phyloP scores from a whole-genome alignment of 2,113 vertebrate genomes.

The Dromas ardeola region DNA sequence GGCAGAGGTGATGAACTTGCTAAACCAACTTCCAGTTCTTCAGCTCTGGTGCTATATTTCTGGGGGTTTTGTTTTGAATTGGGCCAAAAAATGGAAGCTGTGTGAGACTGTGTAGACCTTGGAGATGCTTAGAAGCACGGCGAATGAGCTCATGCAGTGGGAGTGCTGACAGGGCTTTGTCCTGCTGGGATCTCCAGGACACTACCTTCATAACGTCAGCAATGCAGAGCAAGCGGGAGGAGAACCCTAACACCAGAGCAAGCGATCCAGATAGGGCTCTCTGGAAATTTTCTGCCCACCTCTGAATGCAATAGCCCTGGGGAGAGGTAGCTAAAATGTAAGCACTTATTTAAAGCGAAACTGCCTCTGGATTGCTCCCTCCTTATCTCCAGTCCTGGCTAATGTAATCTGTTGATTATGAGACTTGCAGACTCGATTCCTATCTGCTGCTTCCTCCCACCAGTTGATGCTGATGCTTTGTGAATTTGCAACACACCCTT shows the following conservation, averaged over 20 bases:
- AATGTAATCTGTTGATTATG: neutral
- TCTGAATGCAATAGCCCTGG: neutral
- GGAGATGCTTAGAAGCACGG: neutral
- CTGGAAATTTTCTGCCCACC: neutral
- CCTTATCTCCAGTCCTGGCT: conserved; percentile 23
- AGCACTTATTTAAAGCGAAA: conserved; percentile 14
- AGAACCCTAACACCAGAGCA: neutral
- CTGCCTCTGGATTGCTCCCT: conserved; percentile 25
- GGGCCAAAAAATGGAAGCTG: neutral
- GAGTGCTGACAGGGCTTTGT: neutral
- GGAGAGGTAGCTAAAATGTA: neutral
- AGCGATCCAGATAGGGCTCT: neutral
- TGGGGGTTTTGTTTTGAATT: neutral
- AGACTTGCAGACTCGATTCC: conserved; percentile 25
- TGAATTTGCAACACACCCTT: neutral
- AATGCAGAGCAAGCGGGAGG: neutral
- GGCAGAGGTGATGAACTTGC: neutral
- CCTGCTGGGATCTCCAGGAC: neutral
- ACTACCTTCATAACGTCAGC: neutral
- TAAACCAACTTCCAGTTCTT: neutral
- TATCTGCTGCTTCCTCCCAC: conserved; percentile 5
- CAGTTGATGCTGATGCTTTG: neutral
- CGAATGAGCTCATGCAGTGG: neutral
- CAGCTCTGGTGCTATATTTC: neutral
- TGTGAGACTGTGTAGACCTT: neutral